Conservation (phyloP, 2,113 vertebrate genomes). For the Labeo catla region DNA sequence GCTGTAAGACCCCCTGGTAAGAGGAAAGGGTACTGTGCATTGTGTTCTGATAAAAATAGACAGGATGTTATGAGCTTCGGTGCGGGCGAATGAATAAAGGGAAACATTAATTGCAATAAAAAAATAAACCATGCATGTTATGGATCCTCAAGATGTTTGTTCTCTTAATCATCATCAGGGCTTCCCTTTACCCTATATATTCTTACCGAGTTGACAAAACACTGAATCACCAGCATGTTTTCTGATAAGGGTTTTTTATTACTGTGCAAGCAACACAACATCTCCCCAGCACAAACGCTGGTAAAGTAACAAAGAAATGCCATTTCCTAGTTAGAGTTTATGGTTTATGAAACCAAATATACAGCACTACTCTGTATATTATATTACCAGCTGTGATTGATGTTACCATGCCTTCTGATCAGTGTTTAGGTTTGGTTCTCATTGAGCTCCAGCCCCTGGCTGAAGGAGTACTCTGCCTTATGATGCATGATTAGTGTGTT, state of each 20-base stretch:
- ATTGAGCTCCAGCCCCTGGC: neutral
- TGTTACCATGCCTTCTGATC: neutral
- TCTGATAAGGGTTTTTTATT: neutral
- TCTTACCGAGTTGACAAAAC: constrained; percentile 2
- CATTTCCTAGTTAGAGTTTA: neutral
- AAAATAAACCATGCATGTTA: neutral
- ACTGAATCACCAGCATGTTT: neutral
- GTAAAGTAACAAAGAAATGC: neutral
- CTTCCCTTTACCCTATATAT: neutral
- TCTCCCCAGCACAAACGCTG: neutral
- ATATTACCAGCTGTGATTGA: neutral
- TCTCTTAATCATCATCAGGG: neutral
- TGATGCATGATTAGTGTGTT: constrained; percentile 74
- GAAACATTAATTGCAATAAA: constrained; percentile 4
- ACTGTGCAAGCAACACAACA: neutral
- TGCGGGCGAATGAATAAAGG: neutral
- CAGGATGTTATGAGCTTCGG: constrained; percentile 38
- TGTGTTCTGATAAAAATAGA: constrained; percentile 34
- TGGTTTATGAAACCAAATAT: neutral
- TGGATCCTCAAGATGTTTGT: constrained; percentile 26
- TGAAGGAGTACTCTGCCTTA: constrained; percentile 73
- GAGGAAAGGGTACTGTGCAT: constrained; percentile 14
- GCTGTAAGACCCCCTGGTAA: constrained; percentile 6
- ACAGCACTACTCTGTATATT: neutral
- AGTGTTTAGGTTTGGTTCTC: constrained; percentile 1